Evolutionary conservation across 2,888 invertebrate species (phyloP), one percentile per base, ranked within the genome.

Genomic region (Hyles lineata): DNA sequence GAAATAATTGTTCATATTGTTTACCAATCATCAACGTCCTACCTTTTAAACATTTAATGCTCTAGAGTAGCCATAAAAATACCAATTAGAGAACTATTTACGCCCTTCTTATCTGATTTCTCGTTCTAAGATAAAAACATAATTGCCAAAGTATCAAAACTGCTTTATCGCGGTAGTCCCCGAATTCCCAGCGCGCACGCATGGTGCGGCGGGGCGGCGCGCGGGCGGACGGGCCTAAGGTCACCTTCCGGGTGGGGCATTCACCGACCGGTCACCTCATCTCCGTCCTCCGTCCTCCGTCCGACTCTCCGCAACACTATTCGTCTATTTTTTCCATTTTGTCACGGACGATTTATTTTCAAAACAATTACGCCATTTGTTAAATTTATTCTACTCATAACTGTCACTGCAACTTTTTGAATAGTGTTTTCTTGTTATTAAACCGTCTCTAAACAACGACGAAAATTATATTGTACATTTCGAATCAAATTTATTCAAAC

Each of bases 241-340:
- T 93, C 85, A 93, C 93, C 91, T 92, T 92, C 90, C 92, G 90
- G 91, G 90, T 88, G 89, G 79, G 76, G 76, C 82, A 80, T 81
- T 84, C 82, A 82, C 85, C 83, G 86, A 85, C 79, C 67, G 88
- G 90, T 89, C 90, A 90, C 90, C 90, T 89, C 84, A 81, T 61
- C 60, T 70, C 59, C 11, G 71, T 29, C 70, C 58, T 72, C 72
- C 63, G 62, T 23, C 71, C 58, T 72, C 72, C 63, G 62, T 23
- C 71, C 52, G 60, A 35, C 83, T 82, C 77, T 76, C 71, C 71
- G 43, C 76, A 78, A 76, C 77, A 77, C 82, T 81, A 80, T 80
- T 79, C 74, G 70, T 70, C 73, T 77, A 75, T 77, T 77, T 76
- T 78, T 72, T 71, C 70, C 74, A 74, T 73, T 72, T 77, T 74